Evolutionary conservation across 1,140 invertebrate genomes (phyloP).

Genomic region (Aporrectodea caliginosa): DNA sequence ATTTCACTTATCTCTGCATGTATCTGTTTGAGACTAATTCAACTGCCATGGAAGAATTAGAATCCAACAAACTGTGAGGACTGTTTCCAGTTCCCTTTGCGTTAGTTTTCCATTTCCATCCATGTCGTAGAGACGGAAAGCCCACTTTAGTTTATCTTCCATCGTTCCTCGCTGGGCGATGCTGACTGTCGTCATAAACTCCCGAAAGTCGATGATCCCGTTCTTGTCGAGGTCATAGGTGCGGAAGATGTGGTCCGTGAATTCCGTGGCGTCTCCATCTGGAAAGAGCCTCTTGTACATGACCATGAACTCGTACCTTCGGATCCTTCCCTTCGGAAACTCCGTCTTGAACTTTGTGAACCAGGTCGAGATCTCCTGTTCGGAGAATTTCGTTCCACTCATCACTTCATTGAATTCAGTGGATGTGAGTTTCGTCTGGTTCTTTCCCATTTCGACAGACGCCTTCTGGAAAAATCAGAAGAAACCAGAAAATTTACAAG

Average conservation of each 20-base stretch:
- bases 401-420: neutral
- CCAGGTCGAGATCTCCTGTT: neutral
- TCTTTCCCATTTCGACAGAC: neutral
- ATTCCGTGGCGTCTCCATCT: conserved; percentile 97
- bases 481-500: no score
- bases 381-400: conserved; percentile 12
- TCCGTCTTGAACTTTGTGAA: conserved; percentile 23
- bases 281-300: conserved; percentile 99
- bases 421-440: neutral
- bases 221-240: conserved; percentile 96
- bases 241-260: conserved; percentile 96
- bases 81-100: conserved; percentile 54
- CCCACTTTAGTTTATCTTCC: conserved; percentile 84
- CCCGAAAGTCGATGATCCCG: conserved; percentile 95
- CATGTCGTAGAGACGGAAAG: conserved; percentile 84
- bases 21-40: no score
- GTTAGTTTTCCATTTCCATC: conserved; percentile 78
- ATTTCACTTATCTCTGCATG: no score
- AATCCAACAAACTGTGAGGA: neutral
- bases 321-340: conserved; percentile 17
- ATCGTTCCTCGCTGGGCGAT: conserved; percentile 65
- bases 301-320: conserved; percentile 80
- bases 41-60: no score
- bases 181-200: conserved; percentile 91
- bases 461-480: no score